Evolutionary conservation across 2,113 vertebrate species (phyloP), one percentile per base, ranked within the genome.

Genomic region (Cyprinus carpio): DNA sequence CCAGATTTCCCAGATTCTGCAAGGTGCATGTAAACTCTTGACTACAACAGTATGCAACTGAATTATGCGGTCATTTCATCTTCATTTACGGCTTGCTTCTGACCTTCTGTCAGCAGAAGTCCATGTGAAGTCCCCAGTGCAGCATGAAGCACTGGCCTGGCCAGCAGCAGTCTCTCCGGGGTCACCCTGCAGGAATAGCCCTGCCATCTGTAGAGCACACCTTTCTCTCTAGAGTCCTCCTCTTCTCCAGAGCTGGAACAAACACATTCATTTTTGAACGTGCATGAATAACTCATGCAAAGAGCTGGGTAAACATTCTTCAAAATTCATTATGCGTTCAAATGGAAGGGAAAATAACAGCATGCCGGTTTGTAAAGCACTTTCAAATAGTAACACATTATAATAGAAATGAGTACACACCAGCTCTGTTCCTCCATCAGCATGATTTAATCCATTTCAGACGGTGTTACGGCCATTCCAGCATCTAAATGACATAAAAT

Each of bases 121-220:
- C 97, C 97, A 88, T 99, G 98, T 67, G 92, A 93, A 87, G 92
- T 91, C 82, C 98, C 98, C 56, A 99, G 94, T 31, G 96, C 94
- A 34, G 95, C 96, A 83, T 99, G 98, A 60, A 97, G 85, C 4
- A 99, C 96, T 1, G 96, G 94, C 90, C 94, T 96, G 85, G 95
- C 92, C 60, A 95, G 91, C 27, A 94, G 93, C 90, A 98, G 91
- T 82, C 94, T 95, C 93, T 96, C 95, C 67, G 96, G 97, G 84
- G 90, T 90, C 16, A 93, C 82, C 27, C 92, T 94, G 67, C 89
- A 91, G 80, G 90, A 95, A 91, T 94, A 95, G 85, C 95, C 95
- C 31, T 91, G 94, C 98, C 97, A 99, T 40, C 95, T 88, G 85
- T 97, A 93, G 80, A 96, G 94, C 87, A 96, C 90, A 87, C 98